Conservation (phyloP, 2,888 invertebrate species). For the Lasiommata megera region DNA sequence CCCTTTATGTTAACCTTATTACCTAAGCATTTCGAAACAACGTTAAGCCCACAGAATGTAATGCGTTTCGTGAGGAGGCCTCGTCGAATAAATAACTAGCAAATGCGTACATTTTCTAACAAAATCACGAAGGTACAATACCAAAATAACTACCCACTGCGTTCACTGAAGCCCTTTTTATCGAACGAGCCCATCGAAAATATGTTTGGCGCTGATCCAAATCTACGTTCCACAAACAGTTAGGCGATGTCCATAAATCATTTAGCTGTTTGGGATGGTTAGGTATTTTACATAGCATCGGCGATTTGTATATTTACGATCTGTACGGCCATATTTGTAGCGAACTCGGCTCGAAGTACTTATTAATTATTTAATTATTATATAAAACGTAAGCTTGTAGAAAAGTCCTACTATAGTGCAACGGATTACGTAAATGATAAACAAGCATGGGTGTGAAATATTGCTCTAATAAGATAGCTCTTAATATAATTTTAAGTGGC, state of each 20-base stretch:
- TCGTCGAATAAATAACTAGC: slow-evolving; percentile 8
- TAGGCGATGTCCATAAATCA: neutral
- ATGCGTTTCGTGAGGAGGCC: slow-evolving; percentile 13
- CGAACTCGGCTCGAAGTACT: too few species aligned
- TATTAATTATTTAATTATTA: too few species aligned
- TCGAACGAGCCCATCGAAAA: slow-evolving; percentile 3
- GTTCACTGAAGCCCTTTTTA: slow-evolving; percentile 2
- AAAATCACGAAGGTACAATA: slow-evolving; percentile 11
- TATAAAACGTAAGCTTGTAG: too few species aligned
- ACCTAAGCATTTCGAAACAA: neutral
- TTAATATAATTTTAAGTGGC: too few species aligned
- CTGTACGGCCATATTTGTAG: neutral
- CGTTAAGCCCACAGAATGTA: neutral
- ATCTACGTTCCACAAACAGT: slow-evolving; percentile 12
- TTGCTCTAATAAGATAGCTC: too few species aligned
- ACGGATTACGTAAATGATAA: too few species aligned
- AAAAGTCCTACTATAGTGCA: too few species aligned
- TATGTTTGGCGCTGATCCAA: slow-evolving; percentile 15
- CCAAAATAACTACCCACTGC: neutral
- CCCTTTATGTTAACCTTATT: neutral
- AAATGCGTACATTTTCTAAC: neutral
- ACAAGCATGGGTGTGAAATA: too few species aligned
- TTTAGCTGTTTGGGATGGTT: neutral
- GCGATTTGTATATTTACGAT: neutral
- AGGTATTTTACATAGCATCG: neutral